Percentiles rank a stretch among this genome's conserved stretches.
Conservation (phyloP, 2,113 vertebrate species). For the Tringa solitaria region DNA sequence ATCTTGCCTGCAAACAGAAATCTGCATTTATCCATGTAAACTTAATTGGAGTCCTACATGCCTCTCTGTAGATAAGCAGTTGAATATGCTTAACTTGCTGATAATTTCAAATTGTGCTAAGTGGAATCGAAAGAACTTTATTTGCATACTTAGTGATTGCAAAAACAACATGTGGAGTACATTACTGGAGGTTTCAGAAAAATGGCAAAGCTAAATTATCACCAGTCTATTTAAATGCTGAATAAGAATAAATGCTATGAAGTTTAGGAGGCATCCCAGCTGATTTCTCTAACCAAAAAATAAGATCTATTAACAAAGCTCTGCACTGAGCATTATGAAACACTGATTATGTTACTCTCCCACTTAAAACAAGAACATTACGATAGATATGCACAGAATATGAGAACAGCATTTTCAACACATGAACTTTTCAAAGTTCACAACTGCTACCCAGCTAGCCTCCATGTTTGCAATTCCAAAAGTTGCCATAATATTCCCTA, state of each 20-base stretch:
- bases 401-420: neutral
- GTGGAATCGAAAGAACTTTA: slow-evolving; percentile 60
- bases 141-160: slow-evolving; percentile 16
- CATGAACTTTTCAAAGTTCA: neutral
- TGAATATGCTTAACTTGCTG: slow-evolving; percentile 67
- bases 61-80: slow-evolving; percentile 66
- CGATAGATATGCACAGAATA: neutral
- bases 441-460: neutral
- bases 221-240: neutral
- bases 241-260: neutral
- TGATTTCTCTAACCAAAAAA: neutral
- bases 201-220: neutral
- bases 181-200: neutral
- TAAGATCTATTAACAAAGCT: neutral
- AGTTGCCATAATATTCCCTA: neutral
- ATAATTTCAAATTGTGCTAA: slow-evolving; percentile 64
- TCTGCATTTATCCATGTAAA: slow-evolving; percentile 70
- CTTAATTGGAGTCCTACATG: slow-evolving; percentile 70
- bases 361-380: neutral
- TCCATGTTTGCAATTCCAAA: neutral
- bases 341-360: neutral
- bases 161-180: neutral
- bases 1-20: slow-evolving; percentile 67
- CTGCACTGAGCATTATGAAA: neutral
- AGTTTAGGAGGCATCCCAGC: neutral